Conservation (phyloP, 2,113 vertebrate genomes). For the Lethenteron reissneri region DNA sequence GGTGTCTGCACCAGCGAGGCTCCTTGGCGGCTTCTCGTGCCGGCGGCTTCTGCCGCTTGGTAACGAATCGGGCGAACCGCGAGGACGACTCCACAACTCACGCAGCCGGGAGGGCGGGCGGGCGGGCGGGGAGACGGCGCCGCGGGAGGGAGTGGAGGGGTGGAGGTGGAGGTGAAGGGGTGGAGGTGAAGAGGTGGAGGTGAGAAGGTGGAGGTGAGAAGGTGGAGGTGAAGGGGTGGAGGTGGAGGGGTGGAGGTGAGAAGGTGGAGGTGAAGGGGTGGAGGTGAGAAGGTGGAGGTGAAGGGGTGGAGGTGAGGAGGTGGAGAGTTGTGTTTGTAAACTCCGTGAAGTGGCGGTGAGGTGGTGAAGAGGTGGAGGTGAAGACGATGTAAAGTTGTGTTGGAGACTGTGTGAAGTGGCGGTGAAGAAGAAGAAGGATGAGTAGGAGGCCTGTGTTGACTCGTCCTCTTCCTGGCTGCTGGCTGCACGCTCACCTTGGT, state of each 20-base stretch:
- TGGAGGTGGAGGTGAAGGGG: not conserved
- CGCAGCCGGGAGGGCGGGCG: not conserved
- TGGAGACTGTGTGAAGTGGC: too few species aligned
- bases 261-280: not conserved
- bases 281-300: not conserved
- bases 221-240: not conserved
- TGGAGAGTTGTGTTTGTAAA: not conserved
- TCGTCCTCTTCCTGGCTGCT: too few species aligned
- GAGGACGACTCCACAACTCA: too few species aligned
- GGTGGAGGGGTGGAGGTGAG: not conserved
- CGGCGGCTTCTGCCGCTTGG: too few species aligned
- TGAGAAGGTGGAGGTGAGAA: not conserved
- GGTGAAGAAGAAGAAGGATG: too few species aligned
- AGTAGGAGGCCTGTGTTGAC: too few species aligned
- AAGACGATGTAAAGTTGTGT: too few species aligned
- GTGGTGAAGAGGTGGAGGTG: not conserved
- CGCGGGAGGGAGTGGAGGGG: too few species aligned
- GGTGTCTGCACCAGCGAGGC: too few species aligned
- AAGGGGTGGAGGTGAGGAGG: not conserved
- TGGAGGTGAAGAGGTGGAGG: not conserved
- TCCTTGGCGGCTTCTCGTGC: too few species aligned
- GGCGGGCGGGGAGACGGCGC: not conserved
- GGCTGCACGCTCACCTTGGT: conserved; percentile 43
- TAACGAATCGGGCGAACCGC: too few species aligned
- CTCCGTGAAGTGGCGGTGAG: not conserved